Percentiles rank a stretch among this genome's conserved stretches.
Conservation (phyloP, 37 sponge, comb jelly and placozoan genomes). For the Diacarnus erythraeanus region DNA sequence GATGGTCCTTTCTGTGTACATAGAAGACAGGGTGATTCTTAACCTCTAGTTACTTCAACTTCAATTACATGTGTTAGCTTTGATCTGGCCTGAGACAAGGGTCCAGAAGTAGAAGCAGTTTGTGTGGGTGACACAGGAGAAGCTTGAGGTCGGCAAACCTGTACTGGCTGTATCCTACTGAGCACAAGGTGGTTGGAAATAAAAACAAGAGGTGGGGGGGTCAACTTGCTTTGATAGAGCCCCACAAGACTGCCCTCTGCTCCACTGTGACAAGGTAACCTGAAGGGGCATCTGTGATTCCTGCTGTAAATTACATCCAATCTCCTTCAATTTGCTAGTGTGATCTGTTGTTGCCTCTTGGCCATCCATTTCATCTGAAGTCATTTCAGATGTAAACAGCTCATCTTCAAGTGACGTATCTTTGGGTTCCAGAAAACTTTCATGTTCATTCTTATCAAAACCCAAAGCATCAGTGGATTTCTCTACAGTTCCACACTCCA, state of each 20-base stretch:
- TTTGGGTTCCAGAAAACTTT: no score
- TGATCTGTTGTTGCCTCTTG: neutral
- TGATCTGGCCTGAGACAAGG: no score
- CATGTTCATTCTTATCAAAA: no score
- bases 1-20: conserved; percentile 7
- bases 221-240: conserved; percentile 1
- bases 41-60: no score
- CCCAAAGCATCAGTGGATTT: no score
- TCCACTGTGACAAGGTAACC: conserved; percentile 20
- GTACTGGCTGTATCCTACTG: neutral
- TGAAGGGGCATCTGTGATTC: neutral
- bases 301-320: no score
- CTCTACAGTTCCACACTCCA: neutral
- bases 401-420: no score
- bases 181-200: neutral
- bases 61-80: neutral
- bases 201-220: neutral
- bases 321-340: no score
- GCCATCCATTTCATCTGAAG: no score
- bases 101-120: no score
- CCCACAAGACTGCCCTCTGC: conserved; percentile 4
- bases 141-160: neutral
- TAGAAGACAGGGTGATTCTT: neutral
- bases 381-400: no score
- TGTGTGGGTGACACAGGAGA: neutral